Evolutionary conservation across 2,113 vertebrate genomes (phyloP).

Genomic region (Corapipo altera): DNA sequence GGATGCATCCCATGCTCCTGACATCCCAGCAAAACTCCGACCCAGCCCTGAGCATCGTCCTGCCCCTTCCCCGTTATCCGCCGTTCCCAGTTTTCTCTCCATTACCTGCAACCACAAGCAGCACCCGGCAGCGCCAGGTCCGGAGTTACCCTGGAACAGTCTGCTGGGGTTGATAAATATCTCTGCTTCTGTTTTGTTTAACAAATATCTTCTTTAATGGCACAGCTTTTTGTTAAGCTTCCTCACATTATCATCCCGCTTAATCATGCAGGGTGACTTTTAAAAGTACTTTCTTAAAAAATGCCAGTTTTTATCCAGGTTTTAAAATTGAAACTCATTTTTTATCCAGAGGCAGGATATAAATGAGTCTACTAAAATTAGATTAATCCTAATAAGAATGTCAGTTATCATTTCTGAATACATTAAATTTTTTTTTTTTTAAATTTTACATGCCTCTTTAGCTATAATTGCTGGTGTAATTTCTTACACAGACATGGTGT

Average conservation of each 20-base stretch:
- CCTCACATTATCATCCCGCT: not conserved
- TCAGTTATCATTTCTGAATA: slow-evolving; percentile 63
- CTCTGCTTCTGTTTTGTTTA: slow-evolving; percentile 4
- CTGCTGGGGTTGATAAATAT: not conserved
- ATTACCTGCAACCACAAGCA: accelerated
- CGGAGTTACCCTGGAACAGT: not conserved
- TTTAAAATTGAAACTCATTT: slow-evolving; percentile 61
- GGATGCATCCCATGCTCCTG: not conserved
- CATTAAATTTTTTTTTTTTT: slow-evolving; percentile 20
- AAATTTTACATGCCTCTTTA: slow-evolving; percentile 63
- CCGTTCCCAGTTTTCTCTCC: not conserved
- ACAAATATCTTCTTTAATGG: slow-evolving; percentile 25
- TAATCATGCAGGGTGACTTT: slow-evolving; percentile 42
- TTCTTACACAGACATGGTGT: slow-evolving; percentile 54
- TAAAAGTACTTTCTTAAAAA: slow-evolving; percentile 39
- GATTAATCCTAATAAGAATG: slow-evolving; percentile 69
- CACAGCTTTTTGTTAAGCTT: slow-evolving; percentile 2
- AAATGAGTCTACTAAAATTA: slow-evolving; percentile 70
- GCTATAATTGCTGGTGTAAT: slow-evolving; percentile 66
- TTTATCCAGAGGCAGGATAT: slow-evolving; percentile 62
- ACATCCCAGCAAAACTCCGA: not conserved
- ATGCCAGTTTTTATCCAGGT: slow-evolving; percentile 53
- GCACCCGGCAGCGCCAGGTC: not conserved
- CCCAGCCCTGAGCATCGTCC: not conserved
- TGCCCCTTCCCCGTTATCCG: not conserved